Conservation (phyloP, 2,888 invertebrate genomes). For the Agrotis ipsilon region DNA sequence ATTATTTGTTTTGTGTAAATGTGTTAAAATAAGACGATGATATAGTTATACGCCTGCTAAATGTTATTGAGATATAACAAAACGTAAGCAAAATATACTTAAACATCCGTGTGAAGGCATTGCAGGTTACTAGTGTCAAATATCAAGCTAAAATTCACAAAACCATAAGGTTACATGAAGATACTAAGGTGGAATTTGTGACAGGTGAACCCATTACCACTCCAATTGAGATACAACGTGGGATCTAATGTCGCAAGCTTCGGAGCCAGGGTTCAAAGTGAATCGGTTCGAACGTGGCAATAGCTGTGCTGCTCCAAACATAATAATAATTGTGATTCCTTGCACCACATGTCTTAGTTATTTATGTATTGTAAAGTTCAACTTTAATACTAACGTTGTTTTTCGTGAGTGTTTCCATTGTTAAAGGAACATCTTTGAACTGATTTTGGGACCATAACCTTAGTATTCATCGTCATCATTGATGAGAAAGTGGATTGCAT, state of each 20-base stretch:
- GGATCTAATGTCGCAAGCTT: conserved; percentile 47
- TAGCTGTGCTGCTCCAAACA: conserved; percentile 53
- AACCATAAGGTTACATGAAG: background rate
- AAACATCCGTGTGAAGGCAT: too few species aligned
- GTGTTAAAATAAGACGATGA: too few species aligned
- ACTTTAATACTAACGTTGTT: conserved; percentile 63
- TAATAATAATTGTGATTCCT: conserved; percentile 62
- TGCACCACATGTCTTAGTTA: conserved; percentile 63
- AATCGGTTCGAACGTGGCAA: conserved; percentile 55
- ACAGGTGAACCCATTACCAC: conserved; percentile 10
- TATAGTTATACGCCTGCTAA: too few species aligned
- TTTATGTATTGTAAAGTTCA: conserved; percentile 67
- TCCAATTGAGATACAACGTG: conserved; percentile 47
- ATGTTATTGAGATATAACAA: too few species aligned
- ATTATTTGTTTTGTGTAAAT: too few species aligned
- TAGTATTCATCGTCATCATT: too few species aligned
- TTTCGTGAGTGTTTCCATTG: conserved; percentile 48
- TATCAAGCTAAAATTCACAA: background rate
- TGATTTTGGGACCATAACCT: background rate
- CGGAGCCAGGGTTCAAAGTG: conserved; percentile 57
- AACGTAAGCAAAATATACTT: too few species aligned
- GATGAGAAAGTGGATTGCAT: too few species aligned
- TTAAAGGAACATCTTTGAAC: background rate
- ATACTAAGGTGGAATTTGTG: conserved; percentile 4
- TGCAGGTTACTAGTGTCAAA: background rate